Evolutionary conservation across 2,113 vertebrate genomes (phyloP).

Genomic region (Axis porcinus): DNA sequence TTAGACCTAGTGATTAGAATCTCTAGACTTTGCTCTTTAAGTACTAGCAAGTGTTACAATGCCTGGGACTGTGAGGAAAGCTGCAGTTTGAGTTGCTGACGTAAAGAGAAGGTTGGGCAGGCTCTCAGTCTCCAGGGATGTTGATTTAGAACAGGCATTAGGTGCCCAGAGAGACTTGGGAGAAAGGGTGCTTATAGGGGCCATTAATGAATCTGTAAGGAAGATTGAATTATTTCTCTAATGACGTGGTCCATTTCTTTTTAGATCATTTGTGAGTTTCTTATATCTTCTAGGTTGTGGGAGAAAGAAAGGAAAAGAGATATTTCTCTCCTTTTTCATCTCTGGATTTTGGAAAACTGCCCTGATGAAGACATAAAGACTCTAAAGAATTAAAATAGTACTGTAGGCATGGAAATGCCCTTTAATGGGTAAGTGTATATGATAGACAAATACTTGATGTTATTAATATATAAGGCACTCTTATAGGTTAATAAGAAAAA

Average conservation of each 20-base stretch:
- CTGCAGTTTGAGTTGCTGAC: conserved; percentile 6
- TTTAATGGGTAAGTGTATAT: not conserved
- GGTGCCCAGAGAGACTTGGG: conserved; percentile 34
- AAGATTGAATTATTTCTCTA: conserved; percentile 61
- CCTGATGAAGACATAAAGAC: not conserved
- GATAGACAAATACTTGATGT: not conserved
- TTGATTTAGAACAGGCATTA: conserved; percentile 58
- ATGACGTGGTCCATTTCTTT: conserved; percentile 39
- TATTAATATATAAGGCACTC: not conserved
- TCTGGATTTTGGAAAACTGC: not conserved
- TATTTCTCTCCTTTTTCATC: conserved; percentile 10
- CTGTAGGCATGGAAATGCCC: not conserved
- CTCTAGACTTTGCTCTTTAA: conserved; percentile 33
- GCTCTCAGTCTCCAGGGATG: not conserved
- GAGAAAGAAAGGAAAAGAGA: conserved; percentile 26
- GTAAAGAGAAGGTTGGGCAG: not conserved
- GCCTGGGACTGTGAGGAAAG: not conserved
- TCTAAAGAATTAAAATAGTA: not conserved
- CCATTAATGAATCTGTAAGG: conserved; percentile 27
- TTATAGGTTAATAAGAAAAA: conserved; percentile 7
- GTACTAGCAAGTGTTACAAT: conserved; percentile 31
- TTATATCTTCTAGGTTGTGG: conserved; percentile 51
- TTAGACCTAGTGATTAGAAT: conserved; percentile 39
- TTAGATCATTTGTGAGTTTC: conserved; percentile 54
- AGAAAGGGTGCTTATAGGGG: conserved; percentile 42